Evolutionary conservation across 2,113 vertebrate species (phyloP), one percentile per base, ranked within the genome.

Genomic region (Osmerus mordax): DNA sequence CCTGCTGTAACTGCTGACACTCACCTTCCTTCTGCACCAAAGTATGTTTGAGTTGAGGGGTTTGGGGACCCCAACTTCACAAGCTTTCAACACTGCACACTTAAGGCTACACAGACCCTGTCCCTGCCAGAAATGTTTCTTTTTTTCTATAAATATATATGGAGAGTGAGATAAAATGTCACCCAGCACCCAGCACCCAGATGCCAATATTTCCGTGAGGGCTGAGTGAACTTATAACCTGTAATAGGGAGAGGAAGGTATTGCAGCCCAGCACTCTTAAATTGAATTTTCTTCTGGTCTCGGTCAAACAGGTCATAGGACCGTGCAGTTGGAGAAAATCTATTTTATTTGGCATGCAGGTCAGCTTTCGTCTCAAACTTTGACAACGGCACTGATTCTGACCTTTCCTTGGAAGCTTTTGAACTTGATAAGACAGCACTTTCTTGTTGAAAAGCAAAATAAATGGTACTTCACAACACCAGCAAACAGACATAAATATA

Each of bases 291-390:
- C 66, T 81, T 54, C 72, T 65, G 62, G 74, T 65, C 47, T 3
- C 47, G 32, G 77, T 75, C 69, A 62, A 84, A 63, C 76, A 72
- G 82, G 83, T 83, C 81, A 78, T 67, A 60, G 28, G 70, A 70
- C 41, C 0, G 4, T 19, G 41, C 14, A 71, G 32, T 18, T 61
- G 3, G 60, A 69, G 13, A 72, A 72, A 65, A 65, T 66, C 25
- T 56, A 56, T 81, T 85, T 80, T 65, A 65, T 80, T 84, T 83
- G 82, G 76, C 71, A 84, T 84, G 84, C 82, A 78, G 18, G 54
- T 76, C 71, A 59, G 67, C 81, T 71, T 21, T n/a, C 70, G 71
- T 21, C 25, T 76, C 68, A 62, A 70, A 73, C 60, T 75, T 25
- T 28, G 13, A 14, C 65, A 36, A 29, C 21, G 29, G 3, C 12